These are phyloP conservation scores for Vidua macroura DNA, from an alignment of 2,113 vertebrate species.

Conservation along the genomic window DNA sequence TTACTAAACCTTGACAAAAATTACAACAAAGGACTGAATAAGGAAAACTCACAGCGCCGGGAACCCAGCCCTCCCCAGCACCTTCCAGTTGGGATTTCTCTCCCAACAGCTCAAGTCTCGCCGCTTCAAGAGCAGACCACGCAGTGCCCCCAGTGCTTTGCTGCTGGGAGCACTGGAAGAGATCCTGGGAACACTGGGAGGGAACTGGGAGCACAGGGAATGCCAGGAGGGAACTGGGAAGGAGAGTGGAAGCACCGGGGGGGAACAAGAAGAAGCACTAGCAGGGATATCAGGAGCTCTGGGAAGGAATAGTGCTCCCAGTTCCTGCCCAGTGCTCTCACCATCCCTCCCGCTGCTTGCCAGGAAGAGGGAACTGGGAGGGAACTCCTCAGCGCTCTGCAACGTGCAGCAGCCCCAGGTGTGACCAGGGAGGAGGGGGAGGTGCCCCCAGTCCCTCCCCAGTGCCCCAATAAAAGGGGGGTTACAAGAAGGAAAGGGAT, in stretches of 20 bases:
- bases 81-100: background rate
- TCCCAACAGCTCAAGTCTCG: background rate
- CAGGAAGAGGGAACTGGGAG: background rate
- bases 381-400: background rate
- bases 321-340: background rate
- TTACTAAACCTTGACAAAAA: too few relatives aligned
- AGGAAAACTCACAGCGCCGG: too few relatives aligned
- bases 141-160: too few relatives aligned
- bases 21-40: too few relatives aligned
- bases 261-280: too few relatives aligned
- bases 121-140: too few relatives aligned
- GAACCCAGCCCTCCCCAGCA: too few relatives aligned
- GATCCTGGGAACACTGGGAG: background rate
- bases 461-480: background rate
- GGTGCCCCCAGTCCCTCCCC: background rate
- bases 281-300: background rate
- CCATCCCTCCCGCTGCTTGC: background rate
- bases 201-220: background rate
- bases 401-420: background rate
- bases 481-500: too few relatives aligned
- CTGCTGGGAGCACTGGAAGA: background rate
- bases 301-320: background rate
- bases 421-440: background rate
- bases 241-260: background rate
- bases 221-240: background rate